phyloP scores from a whole-genome alignment of 2,113 vertebrate species.

The Isichthys henryi region DNA sequence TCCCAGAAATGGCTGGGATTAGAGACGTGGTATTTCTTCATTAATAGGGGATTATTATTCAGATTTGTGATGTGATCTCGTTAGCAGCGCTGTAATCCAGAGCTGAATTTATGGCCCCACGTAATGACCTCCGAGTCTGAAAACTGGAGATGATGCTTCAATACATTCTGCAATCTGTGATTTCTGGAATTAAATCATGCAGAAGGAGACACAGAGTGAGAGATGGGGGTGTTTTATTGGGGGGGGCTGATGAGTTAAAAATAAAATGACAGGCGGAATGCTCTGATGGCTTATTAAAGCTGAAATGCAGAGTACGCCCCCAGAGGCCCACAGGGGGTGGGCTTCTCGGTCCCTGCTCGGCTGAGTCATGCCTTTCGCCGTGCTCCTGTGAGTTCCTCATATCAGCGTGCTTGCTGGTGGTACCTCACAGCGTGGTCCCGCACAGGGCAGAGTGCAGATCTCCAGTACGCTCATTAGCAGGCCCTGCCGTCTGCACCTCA shows the following conservation, averaged over 20 bases:
- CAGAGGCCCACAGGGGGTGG: background rate
- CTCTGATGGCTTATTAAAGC: background rate
- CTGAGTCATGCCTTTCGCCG: background rate
- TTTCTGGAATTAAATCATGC: background rate
- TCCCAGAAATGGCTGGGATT: background rate
- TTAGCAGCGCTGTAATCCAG: background rate
- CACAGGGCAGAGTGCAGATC: background rate
- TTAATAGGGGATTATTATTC: background rate
- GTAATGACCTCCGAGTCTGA: background rate
- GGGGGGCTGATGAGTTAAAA: background rate
- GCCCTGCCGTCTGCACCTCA: background rate
- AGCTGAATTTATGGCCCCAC: background rate
- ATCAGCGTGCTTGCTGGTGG: background rate
- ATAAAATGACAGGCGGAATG: background rate
- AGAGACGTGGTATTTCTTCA: background rate
- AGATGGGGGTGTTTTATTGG: background rate
- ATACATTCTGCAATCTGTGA: background rate
- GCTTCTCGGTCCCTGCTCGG: background rate
- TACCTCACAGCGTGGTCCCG: background rate
- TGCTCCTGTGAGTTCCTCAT: background rate
- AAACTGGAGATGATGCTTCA: background rate
- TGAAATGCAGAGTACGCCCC: background rate
- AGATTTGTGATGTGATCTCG: conserved; percentile 4
- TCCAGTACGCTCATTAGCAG: background rate
- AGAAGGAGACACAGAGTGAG: background rate